A percentile compares a stretch with the other conserved stretches of the same genome.
Evolutionary conservation across 2,888 invertebrate genomes (phyloP).

Genomic region (Eulithis prunata): DNA sequence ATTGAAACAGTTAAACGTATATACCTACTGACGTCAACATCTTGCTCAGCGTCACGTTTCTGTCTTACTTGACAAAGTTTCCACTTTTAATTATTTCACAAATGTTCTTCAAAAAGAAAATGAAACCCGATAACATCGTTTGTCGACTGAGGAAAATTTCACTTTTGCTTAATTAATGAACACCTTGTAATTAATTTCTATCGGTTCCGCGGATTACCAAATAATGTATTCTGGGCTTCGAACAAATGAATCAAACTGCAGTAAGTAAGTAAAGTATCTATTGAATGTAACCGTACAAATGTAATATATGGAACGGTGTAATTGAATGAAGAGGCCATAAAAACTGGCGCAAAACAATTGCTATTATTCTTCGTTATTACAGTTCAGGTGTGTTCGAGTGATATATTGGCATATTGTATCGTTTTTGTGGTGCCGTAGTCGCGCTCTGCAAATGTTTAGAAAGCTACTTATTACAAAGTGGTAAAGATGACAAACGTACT

Average conservation of each 20-base stretch:
- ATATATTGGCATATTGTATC: constrained; percentile 72
- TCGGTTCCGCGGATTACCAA: constrained; percentile 36
- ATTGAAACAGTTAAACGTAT: background rate
- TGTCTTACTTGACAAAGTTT: constrained; percentile 6
- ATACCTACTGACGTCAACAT: constrained; percentile 3
- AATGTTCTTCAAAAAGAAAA: constrained; percentile 17
- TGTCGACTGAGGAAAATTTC: constrained; percentile 32
- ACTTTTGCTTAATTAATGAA: constrained; percentile 23
- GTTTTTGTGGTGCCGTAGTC: constrained; percentile 62
- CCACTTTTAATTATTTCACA: constrained; percentile 9
- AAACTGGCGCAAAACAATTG: constrained; percentile 74
- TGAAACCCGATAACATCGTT: constrained; percentile 21
- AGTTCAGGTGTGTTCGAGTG: constrained; percentile 77
- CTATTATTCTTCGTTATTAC: constrained; percentile 79
- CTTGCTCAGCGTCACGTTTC: constrained; percentile 17
- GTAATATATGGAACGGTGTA: constrained; percentile 46
- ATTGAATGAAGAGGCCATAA: constrained; percentile 76
- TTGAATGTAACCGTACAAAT: constrained; percentile 33
- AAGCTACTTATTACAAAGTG: constrained; percentile 49
- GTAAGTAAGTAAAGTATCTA: constrained; percentile 37
- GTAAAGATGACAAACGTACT: constrained; percentile 14
- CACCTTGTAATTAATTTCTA: constrained; percentile 38
- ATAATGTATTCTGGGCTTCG: constrained; percentile 33
- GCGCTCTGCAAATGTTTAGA: constrained; percentile 56
- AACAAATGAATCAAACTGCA: constrained; percentile 34